Evolutionary conservation across 2,797 vertebrate genomes (phyloP), one percentile per base, ranked within the genome.

Genomic region (Myotis myotis): DNA sequence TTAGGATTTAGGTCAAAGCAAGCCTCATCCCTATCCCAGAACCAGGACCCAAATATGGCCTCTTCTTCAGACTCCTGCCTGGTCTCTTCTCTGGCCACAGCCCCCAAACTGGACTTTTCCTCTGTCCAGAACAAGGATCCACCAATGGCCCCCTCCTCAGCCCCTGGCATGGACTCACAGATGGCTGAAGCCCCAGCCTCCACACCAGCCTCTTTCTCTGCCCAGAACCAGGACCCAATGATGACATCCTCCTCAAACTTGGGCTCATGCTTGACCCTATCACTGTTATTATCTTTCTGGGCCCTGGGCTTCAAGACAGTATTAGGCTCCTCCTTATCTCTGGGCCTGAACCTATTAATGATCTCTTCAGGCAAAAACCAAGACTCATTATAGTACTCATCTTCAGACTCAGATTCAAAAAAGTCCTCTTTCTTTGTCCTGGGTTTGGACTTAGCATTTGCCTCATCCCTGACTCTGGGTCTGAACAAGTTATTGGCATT

Each of bases 221-320:
- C 93, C 97, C 97, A 97, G 85, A 97, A 96, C 97, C 97, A 97
- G 76, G 97, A 96, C 33, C 94, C 97, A 94, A 96, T 90, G 87
- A 97, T 93, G 44, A 97, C 93, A 36, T 97, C 97, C 55, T 97
- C 97, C 90, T 97, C 96, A 89, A 70, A 75, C 57, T 78, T 96
- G 62, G 95, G 19, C 9, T 97, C 95, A 53, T 96, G 96, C 87
- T 97, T 93, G 74, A 55, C 87, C 30, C 72, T 94, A 33, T 97
- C 62, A 85, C 62, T n/a, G 8, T 89, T 93, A 81, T 84, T 62
- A 81, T 93, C 92, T 60, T 97, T 95, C 70, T 92, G 72, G 81
- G 71, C 68, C 81, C 57, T 92, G 44, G 88, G 28, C 82, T 95
- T 87, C 81, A 93, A 70, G 20, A 57, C 68, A 62, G 71, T 72